Conservation (phyloP, 2,888 invertebrate genomes). For the Mycalesis mineus region DNA sequence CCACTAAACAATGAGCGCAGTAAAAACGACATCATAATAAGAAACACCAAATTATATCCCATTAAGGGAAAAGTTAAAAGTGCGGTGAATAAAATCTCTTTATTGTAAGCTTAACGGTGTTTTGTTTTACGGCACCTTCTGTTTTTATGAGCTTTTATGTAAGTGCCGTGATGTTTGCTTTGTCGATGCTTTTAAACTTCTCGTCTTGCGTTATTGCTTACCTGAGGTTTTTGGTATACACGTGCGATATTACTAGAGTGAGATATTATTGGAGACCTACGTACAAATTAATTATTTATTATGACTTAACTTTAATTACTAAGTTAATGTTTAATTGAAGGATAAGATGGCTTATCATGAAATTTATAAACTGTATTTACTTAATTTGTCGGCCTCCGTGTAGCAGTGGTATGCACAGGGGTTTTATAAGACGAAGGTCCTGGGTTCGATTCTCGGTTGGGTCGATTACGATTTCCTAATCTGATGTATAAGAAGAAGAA, state of each 20-base stretch:
- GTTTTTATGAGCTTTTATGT: conserved; percentile 13
- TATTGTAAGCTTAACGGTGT: conserved; percentile 21
- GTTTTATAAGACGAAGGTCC: no score
- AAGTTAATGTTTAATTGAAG: no score
- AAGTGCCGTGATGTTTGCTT: background rate
- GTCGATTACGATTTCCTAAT: no score
- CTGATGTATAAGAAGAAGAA: no score
- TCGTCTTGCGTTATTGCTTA: conserved; percentile 10
- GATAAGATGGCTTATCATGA: no score
- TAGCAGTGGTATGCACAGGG: no score
- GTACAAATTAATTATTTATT: no score
- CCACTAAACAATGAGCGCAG: conserved; percentile 30
- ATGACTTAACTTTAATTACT: no score
- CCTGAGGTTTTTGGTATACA: background rate
- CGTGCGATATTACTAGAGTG: background rate
- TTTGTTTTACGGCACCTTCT: conserved; percentile 23
- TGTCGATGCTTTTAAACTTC: conserved; percentile 5
- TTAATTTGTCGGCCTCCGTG: no score
- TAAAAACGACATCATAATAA: conserved; percentile 32
- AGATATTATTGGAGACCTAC: no score
- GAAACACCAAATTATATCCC: conserved; percentile 29
- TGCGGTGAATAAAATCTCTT: conserved; percentile 17
- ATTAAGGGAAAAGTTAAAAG: conserved; percentile 19
- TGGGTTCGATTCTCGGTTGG: no score
- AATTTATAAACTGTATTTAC: no score